Evolutionary conservation across 1,140 invertebrate genomes (phyloP).

Genomic region (Heliconius hermathena): DNA sequence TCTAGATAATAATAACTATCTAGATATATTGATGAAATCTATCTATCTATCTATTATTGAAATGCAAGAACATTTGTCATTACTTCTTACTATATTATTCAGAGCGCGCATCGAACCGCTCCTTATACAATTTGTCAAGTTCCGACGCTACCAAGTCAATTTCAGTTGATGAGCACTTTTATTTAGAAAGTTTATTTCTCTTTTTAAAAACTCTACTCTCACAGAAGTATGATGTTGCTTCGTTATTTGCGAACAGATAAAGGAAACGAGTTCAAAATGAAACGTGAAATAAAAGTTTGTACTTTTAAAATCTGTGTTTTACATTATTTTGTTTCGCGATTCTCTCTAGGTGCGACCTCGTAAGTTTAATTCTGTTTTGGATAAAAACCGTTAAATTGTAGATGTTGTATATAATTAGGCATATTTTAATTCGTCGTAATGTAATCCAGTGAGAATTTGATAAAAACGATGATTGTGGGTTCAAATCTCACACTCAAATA

Average conservation of each 20-base stretch:
- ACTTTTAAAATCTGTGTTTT: conserved; percentile 30
- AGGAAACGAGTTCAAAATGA: conserved; percentile 43
- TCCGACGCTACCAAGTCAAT: conserved; percentile 16
- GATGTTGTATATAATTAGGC: too few relatives aligned
- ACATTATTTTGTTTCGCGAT: background rate
- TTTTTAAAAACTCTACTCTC: conserved; percentile 44
- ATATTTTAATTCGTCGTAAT: too few relatives aligned
- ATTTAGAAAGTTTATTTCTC: conserved; percentile 45
- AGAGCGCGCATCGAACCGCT: background rate
- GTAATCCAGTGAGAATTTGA: too few relatives aligned
- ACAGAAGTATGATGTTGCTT: conserved; percentile 23
- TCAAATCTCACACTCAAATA: background rate
- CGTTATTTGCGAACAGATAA: conserved; percentile 33
- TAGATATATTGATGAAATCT: too few relatives aligned
- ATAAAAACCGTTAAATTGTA: too few relatives aligned
- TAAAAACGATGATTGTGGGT: background rate
- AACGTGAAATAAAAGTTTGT: conserved; percentile 44
- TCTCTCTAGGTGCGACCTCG: background rate
- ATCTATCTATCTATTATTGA: background rate
- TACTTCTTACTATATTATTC: background rate
- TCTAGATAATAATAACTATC: too few relatives aligned
- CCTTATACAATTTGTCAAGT: conserved; percentile 27
- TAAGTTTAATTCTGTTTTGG: background rate
- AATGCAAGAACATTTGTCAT: background rate
- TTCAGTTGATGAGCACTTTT: conserved; percentile 30